phyloP scores from a whole-genome alignment of 2,113 vertebrate species.

The Carassius carassius region DNA sequence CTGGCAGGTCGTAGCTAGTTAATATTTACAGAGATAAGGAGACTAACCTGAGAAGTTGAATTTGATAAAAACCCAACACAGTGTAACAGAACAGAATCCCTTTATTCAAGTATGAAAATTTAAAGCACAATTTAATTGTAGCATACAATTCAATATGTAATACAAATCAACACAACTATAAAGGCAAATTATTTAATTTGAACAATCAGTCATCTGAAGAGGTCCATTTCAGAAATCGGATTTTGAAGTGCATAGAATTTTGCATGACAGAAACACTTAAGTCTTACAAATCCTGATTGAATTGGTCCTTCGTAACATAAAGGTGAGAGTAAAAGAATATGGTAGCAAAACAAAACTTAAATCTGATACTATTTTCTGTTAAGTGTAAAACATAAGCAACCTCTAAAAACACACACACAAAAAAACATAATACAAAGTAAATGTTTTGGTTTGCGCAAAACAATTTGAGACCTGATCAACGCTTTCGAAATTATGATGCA shows the following conservation, averaged over 20 bases:
- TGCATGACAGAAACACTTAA: constrained; percentile 73
- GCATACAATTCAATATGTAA: constrained; percentile 67
- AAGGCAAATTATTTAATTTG: constrained; percentile 73
- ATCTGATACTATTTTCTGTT: constrained; percentile 27
- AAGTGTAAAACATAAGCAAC: not conserved
- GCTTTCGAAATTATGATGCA: constrained; percentile 37
- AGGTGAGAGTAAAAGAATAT: constrained; percentile 29
- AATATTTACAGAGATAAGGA: not conserved
- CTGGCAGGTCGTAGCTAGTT: not conserved
- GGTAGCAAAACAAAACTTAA: constrained; percentile 44
- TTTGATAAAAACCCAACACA: constrained; percentile 24
- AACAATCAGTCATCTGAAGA: constrained; percentile 65
- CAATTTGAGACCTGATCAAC: not conserved
- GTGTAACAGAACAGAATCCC: constrained; percentile 66
- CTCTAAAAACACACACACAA: constrained; percentile 5
- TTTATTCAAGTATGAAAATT: constrained; percentile 87
- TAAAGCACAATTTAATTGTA: constrained; percentile 78
- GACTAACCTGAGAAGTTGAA: not conserved
- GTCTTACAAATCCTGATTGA: constrained; percentile 68
- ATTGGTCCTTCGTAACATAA: constrained; percentile 74
- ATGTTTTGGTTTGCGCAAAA: constrained; percentile 19
- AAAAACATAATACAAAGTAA: not conserved
- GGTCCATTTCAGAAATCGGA: constrained; percentile 51
- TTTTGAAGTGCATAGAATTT: constrained; percentile 81
- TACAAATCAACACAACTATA: constrained; percentile 78